Conservation (phyloP, 2,888 invertebrate species). For the Shargacucullia verbasci region DNA sequence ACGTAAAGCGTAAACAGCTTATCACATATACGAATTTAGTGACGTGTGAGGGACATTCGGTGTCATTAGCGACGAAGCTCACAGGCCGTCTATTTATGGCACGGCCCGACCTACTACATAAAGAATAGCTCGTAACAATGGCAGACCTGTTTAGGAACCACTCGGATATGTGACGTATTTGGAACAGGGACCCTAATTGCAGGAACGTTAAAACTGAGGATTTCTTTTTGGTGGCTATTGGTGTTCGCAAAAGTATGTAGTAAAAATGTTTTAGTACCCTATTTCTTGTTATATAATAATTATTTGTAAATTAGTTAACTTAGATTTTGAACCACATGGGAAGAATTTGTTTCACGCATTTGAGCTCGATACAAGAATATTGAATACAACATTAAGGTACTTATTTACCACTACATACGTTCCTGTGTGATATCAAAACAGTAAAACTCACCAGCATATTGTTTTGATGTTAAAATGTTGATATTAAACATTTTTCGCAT, state of each 20-base stretch:
- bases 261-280: no score
- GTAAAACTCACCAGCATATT: constrained; percentile 29
- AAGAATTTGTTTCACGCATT: no score
- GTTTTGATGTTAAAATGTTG: constrained; percentile 27
- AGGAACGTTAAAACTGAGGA: constrained; percentile 33
- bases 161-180: constrained; percentile 36
- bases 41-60: constrained; percentile 56
- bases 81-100: constrained; percentile 56
- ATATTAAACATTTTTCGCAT: constrained; percentile 41
- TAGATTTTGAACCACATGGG: no score
- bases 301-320: no score
- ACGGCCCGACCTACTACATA: constrained; percentile 53
- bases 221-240: constrained; percentile 19
- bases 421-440: constrained; percentile 36
- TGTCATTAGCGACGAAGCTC: constrained; percentile 62
- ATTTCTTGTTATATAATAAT: no score
- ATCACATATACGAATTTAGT: constrained; percentile 27
- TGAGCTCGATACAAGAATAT: no score
- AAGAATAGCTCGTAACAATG: constrained; percentile 61
- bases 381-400: constrained; percentile 38
- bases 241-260: no score
- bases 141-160: constrained; percentile 46
- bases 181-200: constrained; percentile 27
- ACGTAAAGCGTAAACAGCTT: constrained; percentile 22
- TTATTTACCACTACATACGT: constrained; percentile 30